Base-by-base conservation (phyloP, 2,888 invertebrate species). In the Chromoteleia sp. region DNA sequence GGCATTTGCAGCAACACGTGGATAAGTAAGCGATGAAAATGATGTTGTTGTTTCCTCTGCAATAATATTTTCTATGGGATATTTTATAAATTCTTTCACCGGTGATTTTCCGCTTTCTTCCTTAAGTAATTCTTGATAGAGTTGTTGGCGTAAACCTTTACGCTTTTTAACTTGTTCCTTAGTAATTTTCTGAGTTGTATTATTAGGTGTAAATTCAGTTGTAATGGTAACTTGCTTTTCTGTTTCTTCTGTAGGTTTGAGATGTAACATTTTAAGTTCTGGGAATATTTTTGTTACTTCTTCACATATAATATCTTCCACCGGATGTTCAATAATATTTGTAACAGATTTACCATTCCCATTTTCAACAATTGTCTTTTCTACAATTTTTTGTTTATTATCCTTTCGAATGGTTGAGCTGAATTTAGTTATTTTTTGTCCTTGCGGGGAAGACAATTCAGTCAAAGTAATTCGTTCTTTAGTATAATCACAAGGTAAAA, bases 361-460 rank as follows among this genome's bases (percentile, higher is more conserved):
- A n/a, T 12, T n/a, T 12, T 17, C 17, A 14, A 6, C 14, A 19
- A 14, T 52, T 12, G 10, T 52, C 21, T 41, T 41, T 12, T 67
- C 65, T 6, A 19, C 14, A n/a, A 67, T 25, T 25, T 67, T 39
- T 41, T 67, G 65, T 41, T 67, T 67, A n/a, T 36, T 52, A 39
- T 29, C 52, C 25, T 25, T 41, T 15, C 65, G 12, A 14, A 0
- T 14, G 2, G 17, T 25, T 15, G n/a, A 10, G 15, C 39, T 15
- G 19, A 1, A 2, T 52, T 36, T 67, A 12, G 6, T 17, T 17
- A 48, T n/a, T 19, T 39, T n/a, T 6, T 39, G 14, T 3, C 25
- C 41, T 14, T 21, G 2, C 1, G 36, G 39, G 7, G 19, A 10
- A 39, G n/a, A 0, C n/a, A n/a, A 0, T 41, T 50, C 29, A 15